Percentiles rank a stretch among this genome's conserved stretches.
Conservation (phyloP, 2,888 invertebrate genomes). For the Archaeoteleia sp. region DNA sequence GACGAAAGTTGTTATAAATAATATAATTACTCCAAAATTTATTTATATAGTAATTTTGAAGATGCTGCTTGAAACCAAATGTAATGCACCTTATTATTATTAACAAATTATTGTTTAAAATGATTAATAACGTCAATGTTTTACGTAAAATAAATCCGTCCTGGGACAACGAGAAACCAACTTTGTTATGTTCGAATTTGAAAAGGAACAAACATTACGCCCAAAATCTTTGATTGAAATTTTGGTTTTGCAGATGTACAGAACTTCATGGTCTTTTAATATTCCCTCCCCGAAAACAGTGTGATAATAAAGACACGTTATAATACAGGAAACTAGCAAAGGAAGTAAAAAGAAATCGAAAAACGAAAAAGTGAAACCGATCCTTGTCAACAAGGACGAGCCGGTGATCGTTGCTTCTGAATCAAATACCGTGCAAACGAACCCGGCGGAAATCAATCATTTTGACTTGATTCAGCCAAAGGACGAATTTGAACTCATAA, state of each 20-base stretch:
- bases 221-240: too few species aligned
- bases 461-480: conserved; percentile 88
- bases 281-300: background rate
- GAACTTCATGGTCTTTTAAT: background rate
- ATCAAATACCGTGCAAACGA: conserved; percentile 72
- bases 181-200: too few species aligned
- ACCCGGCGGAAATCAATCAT: conserved; percentile 78
- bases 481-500: conserved; percentile 82
- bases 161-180: too few species aligned
- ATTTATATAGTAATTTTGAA: too few species aligned
- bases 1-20: background rate
- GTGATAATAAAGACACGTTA: background rate
- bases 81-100: too few species aligned
- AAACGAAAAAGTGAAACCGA: conserved; percentile 84
- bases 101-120: too few species aligned
- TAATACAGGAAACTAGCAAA: conserved; percentile 72
- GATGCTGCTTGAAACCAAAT: too few species aligned
- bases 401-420: conserved; percentile 75
- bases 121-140: too few species aligned
- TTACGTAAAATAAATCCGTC: too few species aligned
- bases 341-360: conserved; percentile 82
- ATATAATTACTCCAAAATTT: background rate
- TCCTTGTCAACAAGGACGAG: conserved; percentile 85
- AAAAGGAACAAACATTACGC: too few species aligned
- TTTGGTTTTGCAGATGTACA: too few species aligned